These are phyloP conservation scores for Apolygus lucorum DNA, from an alignment of 1,140 invertebrate genomes.

Conservation along the genomic window DNA sequence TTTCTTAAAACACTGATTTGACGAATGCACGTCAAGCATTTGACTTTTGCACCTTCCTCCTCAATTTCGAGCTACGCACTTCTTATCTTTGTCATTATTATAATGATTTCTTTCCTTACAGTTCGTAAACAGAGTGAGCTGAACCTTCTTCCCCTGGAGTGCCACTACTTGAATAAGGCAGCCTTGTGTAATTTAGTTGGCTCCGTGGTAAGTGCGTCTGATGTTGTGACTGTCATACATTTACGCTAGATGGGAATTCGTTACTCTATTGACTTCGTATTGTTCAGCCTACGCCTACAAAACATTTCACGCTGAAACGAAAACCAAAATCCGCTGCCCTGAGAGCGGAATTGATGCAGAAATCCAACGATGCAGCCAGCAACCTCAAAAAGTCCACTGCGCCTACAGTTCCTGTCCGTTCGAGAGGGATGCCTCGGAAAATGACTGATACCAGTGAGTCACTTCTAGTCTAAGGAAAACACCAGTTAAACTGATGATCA, in stretches of 20 bases:
- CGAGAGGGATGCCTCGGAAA: conserved; percentile 88
- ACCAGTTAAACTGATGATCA: no score
- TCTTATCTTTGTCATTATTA: no score
- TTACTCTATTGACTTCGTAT: conserved; percentile 40
- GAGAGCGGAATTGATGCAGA: conserved; percentile 79
- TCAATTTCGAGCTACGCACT: no score
- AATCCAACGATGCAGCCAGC: conserved; percentile 78
- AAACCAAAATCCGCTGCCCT: conserved; percentile 91
- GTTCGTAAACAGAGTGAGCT: conserved; percentile 78
- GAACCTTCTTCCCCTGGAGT: conserved; percentile 84
- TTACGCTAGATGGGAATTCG: conserved; percentile 12
- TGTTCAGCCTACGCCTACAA: conserved; percentile 51
- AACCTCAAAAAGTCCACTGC: conserved; percentile 82
- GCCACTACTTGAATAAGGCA: conserved; percentile 91
- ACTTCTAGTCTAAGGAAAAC: no score
- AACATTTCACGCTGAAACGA: conserved; percentile 89
- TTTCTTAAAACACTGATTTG: no score
- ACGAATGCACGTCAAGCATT: no score
- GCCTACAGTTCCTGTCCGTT: conserved; percentile 81
- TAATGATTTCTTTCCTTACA: conserved; percentile 34
- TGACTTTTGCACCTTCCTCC: no score
- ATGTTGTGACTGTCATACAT: neutral
- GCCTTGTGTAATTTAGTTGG: conserved; percentile 79
- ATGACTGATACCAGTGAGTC: conserved; percentile 88
- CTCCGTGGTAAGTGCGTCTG: conserved; percentile 39